phyloP scores from a whole-genome alignment of 1,140 invertebrate species.

The Lineus longissimus region DNA sequence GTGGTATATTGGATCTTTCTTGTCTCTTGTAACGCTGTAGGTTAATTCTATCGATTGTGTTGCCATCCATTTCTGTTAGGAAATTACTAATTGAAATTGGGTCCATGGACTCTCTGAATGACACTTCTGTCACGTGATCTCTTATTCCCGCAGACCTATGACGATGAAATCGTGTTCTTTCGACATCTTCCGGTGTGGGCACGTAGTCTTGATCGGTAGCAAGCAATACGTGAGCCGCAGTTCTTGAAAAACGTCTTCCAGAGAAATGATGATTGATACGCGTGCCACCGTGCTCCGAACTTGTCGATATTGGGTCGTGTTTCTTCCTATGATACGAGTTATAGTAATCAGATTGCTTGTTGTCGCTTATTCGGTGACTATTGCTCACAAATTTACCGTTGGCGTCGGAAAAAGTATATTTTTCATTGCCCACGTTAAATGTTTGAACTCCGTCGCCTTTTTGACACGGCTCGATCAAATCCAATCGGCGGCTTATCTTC shows the following conservation, averaged over 20 bases:
- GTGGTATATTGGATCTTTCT: constrained; percentile 8
- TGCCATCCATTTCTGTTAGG: not conserved
- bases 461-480: not conserved
- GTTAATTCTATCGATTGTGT: constrained; percentile 1
- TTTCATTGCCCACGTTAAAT: constrained; percentile 4
- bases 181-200: constrained; percentile 1
- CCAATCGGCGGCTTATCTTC: not conserved
- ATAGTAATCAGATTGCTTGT: constrained; percentile 6
- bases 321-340: constrained; percentile 4
- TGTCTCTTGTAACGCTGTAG: constrained; percentile 7
- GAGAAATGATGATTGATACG: constrained; percentile 5
- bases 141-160: constrained; percentile 1
- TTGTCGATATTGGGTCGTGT: constrained; percentile 4
- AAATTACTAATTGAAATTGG: constrained; percentile 3
- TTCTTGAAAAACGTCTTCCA: not conserved
- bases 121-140: constrained; percentile 5
- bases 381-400: constrained; percentile 5
- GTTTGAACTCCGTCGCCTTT: constrained; percentile 2
- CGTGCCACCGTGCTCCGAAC: constrained; percentile 1
- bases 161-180: not conserved
- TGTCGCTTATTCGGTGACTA: not conserved
- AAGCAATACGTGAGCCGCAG: not conserved
- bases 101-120: not conserved
- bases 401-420: constrained; percentile 2
- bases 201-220: constrained; percentile 5